Conservation (phyloP, 2,888 invertebrate genomes). For the Calameuta pallipes region DNA sequence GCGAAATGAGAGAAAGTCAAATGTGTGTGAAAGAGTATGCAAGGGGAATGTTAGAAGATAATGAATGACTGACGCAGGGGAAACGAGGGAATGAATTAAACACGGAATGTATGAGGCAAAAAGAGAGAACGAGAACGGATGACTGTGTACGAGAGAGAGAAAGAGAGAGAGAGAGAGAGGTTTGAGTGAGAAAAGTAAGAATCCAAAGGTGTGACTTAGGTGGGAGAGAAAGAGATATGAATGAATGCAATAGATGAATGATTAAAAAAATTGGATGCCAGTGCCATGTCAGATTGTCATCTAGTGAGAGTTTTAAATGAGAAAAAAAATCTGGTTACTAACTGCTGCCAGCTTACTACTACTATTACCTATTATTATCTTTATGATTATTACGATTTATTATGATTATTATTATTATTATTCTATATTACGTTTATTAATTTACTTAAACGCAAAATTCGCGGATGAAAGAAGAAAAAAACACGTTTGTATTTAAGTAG, state of each 20-base stretch:
- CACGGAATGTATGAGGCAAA: slow-evolving; percentile 29
- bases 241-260: slow-evolving; percentile 3
- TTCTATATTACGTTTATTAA: slow-evolving; percentile 61
- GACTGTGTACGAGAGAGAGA: not conserved
- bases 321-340: slow-evolving; percentile 56
- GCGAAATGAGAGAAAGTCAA: slow-evolving; percentile 29
- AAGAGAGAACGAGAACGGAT: slow-evolving; percentile 7
- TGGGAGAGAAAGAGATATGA: not conserved
- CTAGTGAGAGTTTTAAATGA: slow-evolving; percentile 50
- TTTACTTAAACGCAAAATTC: slow-evolving; percentile 54
- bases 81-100: slow-evolving; percentile 22
- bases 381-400: slow-evolving; percentile 60
- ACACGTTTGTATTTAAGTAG: slow-evolving; percentile 37
- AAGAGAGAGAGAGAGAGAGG: not conserved
- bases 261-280: slow-evolving; percentile 47
- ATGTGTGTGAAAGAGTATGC: slow-evolving; percentile 24
- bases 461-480: slow-evolving; percentile 28
- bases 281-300: slow-evolving; percentile 64
- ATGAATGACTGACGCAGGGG: slow-evolving; percentile 15
- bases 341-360: slow-evolving; percentile 64
- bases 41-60: slow-evolving; percentile 18
- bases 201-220: not conserved
- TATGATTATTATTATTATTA: slow-evolving; percentile 52
- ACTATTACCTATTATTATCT: slow-evolving; percentile 51
- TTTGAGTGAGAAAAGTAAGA: not conserved